Base-by-base conservation (phyloP, 1,140 invertebrate genomes). In the Metopolophium dirhodum region DNA sequence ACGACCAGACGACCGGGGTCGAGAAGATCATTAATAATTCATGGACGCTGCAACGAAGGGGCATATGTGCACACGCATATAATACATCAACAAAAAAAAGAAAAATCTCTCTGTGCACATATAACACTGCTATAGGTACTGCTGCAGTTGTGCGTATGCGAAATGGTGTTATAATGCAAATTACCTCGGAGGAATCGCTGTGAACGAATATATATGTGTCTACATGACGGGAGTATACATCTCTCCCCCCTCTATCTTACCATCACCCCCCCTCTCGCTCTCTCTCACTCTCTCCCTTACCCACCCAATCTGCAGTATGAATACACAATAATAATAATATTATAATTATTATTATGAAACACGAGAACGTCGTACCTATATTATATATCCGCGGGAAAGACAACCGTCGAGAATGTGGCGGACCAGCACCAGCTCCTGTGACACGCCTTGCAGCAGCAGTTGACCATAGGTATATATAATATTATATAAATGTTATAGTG, bases 1-100 rank as follows among this genome's bases (percentile, higher is more conserved):
- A 87, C 86, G 86, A n/a, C 45, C 37, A 51, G 35, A 37, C 47
- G 35, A 89, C 90, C 18, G 20, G 30, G 41, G 61, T 51, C 77
- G 45, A 47, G 57, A 35, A 77, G 90, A 77, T 77, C 90, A 91
- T 91, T 91, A 91, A 91, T 91, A 91, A 91, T 91, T 77, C 68
- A 77, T 91, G 68, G 57, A 82, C 61, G 61, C 30, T 47, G 87
- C 30, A 89, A 89, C n/a, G n/a, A 51, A 22, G 49, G n/a, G 85
- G 85, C 85, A 87, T 30, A 88, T 51, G 49, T 89, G 49, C 47
- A 88, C 86, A 20, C n/a, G 45, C n/a, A 35, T 54, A 54, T 41
- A 77, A 23, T 37, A 57, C 88, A 37, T 89, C 88, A 37, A 47
- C 45, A 47, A 47, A 89, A 37, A 30, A 86, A 86, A 86, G 45